Percentiles rank a stretch among this genome's conserved stretches.
Conservation (phyloP, 2,888 invertebrate genomes). For the Ellobium chinense region DNA sequence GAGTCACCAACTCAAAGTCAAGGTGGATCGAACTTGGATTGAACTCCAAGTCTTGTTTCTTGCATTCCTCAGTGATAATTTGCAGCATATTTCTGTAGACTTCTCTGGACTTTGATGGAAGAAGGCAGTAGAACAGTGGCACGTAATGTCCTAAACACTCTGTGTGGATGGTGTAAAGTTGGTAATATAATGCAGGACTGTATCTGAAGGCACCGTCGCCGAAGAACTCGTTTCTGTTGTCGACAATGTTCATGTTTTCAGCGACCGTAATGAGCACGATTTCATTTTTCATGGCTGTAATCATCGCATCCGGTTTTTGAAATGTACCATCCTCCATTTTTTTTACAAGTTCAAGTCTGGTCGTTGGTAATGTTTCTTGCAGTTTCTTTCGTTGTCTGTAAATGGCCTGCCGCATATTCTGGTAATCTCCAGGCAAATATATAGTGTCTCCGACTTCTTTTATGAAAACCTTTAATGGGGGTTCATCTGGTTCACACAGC, state of each 20-base stretch:
- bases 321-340: not conserved
- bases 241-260: not conserved
- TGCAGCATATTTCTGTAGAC: not conserved
- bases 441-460: too few relatives aligned
- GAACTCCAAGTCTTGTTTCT: not conserved
- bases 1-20: not conserved
- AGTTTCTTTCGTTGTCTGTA: too few relatives aligned
- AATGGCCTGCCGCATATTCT: too few relatives aligned
- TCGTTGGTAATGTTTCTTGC: too few relatives aligned
- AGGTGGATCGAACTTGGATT: not conserved
- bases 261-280: too few relatives aligned
- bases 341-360: not conserved
- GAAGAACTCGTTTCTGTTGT: not conserved
- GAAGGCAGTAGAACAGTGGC: not conserved
- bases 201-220: not conserved
- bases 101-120: not conserved
- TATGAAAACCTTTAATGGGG: too few relatives aligned
- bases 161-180: conserved; percentile 3
- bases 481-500: not conserved
- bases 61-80: not conserved
- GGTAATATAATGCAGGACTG: not conserved
- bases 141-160: not conserved
- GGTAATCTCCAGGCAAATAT: too few relatives aligned
- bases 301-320: not conserved
- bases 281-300: not conserved